Conservation (phyloP, 2,113 vertebrate species). For the Pteronura brasiliensis region DNA sequence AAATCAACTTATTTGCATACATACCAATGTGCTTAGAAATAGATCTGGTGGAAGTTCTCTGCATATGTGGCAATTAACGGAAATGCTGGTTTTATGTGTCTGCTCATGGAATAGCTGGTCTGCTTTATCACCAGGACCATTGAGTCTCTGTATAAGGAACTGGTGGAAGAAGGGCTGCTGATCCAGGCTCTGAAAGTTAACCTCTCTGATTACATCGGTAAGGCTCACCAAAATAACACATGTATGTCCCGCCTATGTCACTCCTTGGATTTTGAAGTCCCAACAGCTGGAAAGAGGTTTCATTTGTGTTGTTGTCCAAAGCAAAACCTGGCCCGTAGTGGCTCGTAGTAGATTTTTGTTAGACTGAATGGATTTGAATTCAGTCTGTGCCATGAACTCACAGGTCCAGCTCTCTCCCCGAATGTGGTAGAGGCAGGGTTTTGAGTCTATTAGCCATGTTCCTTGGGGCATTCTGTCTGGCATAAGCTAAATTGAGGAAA, state of each 20-base stretch:
- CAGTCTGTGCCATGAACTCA: background rate
- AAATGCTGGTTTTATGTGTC: fast-evolving
- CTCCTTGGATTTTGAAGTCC: background rate
- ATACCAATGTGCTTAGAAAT: background rate
- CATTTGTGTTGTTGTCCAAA: background rate
- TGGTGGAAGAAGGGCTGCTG: conserved; percentile 86
- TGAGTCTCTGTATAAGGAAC: conserved; percentile 88
- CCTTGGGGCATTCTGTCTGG: background rate
- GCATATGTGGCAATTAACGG: fast-evolving
- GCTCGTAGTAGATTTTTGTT: background rate
- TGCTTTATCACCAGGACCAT: conserved; percentile 81
- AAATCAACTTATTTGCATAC: background rate
- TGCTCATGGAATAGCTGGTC: background rate
- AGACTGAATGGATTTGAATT: background rate
- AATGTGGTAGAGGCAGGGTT: background rate
- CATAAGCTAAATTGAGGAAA: background rate
- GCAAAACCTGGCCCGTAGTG: background rate
- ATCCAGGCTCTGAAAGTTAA: conserved; percentile 82
- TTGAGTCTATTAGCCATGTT: background rate
- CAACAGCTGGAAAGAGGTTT: fast-evolving
- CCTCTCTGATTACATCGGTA: conserved; percentile 89
- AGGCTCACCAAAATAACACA: background rate
- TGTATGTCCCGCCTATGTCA: fast-evolving
- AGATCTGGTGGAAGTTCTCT: background rate
- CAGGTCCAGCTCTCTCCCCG: background rate